Percentiles rank a stretch among this genome's conserved stretches.
Conservation (phyloP, 2,888 invertebrate species). For the Chrysomela aeneicollis region DNA sequence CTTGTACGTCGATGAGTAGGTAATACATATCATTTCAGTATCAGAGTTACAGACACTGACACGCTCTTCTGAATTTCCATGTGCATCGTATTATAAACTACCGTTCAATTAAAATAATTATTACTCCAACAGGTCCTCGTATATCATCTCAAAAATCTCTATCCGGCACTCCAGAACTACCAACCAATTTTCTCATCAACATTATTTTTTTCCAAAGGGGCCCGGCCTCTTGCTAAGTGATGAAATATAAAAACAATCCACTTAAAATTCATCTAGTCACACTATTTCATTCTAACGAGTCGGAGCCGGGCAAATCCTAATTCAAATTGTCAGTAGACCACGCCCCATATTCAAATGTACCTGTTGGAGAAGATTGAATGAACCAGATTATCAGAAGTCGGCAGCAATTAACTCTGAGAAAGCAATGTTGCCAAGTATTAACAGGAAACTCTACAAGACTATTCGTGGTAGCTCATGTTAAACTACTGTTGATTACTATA, state of each 20-base stretch:
- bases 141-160: slow-evolving; percentile 37
- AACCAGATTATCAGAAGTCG: slow-evolving; percentile 34
- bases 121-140: slow-evolving; percentile 21
- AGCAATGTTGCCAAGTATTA: slow-evolving; percentile 21
- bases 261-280: slow-evolving; percentile 50
- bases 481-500: too few relatives aligned
- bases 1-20: too few relatives aligned
- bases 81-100: not conserved
- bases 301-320: slow-evolving; percentile 46
- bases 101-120: not conserved
- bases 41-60: too few relatives aligned
- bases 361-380: slow-evolving; percentile 36
- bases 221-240: slow-evolving; percentile 29
- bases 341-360: slow-evolving; percentile 51
- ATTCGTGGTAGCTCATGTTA: too few relatives aligned
- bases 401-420: slow-evolving; percentile 32
- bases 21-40: too few relatives aligned
- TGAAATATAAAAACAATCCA: slow-evolving; percentile 46
- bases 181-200: slow-evolving; percentile 23
- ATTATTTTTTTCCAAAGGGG: slow-evolving; percentile 18
- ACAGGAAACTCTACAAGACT: not conserved
- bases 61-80: too few relatives aligned
- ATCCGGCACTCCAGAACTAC: slow-evolving; percentile 30
- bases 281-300: slow-evolving; percentile 49
- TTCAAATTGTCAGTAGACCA: slow-evolving; percentile 49